Evolutionary conservation across 1,140 invertebrate species (phyloP).

Genomic region (Eriosoma lanigerum): DNA sequence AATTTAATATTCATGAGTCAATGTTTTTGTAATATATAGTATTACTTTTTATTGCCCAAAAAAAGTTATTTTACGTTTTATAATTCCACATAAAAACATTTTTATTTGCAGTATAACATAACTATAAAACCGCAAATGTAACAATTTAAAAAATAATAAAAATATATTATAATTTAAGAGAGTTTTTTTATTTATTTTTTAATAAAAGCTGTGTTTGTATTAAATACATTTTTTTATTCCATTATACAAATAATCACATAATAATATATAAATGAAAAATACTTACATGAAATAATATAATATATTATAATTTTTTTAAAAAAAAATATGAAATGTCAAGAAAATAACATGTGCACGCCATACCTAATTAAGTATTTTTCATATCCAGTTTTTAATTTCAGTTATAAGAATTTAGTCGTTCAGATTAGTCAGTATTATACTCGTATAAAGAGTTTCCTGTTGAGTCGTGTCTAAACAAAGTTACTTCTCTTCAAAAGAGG

Average conservation of each 20-base stretch:
- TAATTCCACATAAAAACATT: conserved; percentile 4
- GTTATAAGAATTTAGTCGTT: too few relatives aligned
- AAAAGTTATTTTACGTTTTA: conserved; percentile 13
- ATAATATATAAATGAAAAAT: conserved; percentile 13
- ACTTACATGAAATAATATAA: neutral
- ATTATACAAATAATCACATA: too few relatives aligned
- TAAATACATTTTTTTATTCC: too few relatives aligned
- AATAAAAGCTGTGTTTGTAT: conserved; percentile 18
- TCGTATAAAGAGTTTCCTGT: too few relatives aligned
- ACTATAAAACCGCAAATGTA: conserved; percentile 14
- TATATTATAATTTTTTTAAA: neutral
- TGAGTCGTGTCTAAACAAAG: too few relatives aligned
- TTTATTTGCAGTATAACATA: conserved; percentile 16
- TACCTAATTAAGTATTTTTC: neutral
- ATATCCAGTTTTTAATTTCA: neutral
- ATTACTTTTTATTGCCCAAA: conserved; percentile 8
- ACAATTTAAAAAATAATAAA: conserved; percentile 30
- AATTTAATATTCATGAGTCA: conserved; percentile 20
- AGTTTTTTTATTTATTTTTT: neutral
- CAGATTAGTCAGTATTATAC: too few relatives aligned
- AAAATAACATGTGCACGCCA: neutral
- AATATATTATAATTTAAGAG: neutral
- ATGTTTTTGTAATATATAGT: conserved; percentile 17
- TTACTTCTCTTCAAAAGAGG: neutral
- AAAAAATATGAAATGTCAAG: neutral